Evolutionary conservation across 92 coral and sea anemone species (phyloP).

Genomic region (Palythoa grandiflora): DNA sequence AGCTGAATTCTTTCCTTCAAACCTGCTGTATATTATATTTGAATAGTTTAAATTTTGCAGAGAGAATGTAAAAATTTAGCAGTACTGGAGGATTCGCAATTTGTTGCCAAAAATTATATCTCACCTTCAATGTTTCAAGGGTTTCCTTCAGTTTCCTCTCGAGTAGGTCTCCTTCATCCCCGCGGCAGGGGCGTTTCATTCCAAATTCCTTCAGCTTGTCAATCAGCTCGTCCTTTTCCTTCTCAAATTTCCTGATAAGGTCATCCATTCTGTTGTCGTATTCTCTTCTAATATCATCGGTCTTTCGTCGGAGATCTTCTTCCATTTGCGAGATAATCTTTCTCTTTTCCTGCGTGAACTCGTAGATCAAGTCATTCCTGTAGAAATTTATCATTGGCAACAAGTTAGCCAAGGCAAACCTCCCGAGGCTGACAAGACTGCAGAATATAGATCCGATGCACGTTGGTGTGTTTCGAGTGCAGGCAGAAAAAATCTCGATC

Average conservation of each 20-base stretch:
- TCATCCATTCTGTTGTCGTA: constrained; percentile 48
- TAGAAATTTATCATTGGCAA: no score
- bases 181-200: constrained; percentile 12
- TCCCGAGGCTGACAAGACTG: no score
- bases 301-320: constrained; percentile 49
- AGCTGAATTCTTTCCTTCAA: no score
- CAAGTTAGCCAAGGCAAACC: no score
- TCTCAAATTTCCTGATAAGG: constrained; percentile 32
- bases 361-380: constrained; percentile 53
- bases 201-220: constrained; percentile 34
- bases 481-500: no score
- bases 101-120: not conserved
- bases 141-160: constrained; percentile 34
- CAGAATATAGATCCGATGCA: no score
- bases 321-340: constrained; percentile 48
- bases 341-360: constrained; percentile 51
- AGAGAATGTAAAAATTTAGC: no score
- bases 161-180: constrained; percentile 21
- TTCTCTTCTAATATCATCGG: constrained; percentile 42
- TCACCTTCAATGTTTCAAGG: constrained; percentile 32
- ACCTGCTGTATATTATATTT: no score
- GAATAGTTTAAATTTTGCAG: not conserved
- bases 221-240: constrained; percentile 36
- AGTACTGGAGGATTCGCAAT: no score
- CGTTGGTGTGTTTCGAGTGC: no score